A percentile compares a stretch with the other conserved stretches of the same genome.
These are phyloP conservation scores for Anseranas semipalmata DNA, from an alignment of 2,113 vertebrate genomes.

Conservation along the genomic window DNA sequence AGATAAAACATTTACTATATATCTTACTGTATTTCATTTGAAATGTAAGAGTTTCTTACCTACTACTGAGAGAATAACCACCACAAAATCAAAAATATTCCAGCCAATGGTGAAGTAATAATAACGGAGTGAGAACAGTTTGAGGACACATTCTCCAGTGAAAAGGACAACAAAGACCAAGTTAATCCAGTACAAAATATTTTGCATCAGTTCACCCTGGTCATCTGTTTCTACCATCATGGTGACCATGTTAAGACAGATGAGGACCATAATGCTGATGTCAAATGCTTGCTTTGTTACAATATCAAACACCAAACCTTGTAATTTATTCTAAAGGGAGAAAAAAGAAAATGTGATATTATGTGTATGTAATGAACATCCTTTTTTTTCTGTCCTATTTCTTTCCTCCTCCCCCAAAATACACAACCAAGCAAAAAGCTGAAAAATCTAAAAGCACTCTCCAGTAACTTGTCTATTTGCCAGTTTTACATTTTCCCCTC, in stretches of 20 bases:
- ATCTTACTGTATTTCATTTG: background rate
- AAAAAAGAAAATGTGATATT: constrained; percentile 4
- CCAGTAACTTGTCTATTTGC: background rate
- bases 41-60: constrained; percentile 80
- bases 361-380: background rate
- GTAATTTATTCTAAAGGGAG: constrained; percentile 88
- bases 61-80: constrained; percentile 94
- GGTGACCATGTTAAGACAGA: constrained; percentile 94
- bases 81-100: constrained; percentile 98
- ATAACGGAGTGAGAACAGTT: constrained; percentile 89
- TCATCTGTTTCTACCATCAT: constrained; percentile 96
- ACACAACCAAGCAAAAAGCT: background rate
- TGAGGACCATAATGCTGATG: constrained; percentile 93
- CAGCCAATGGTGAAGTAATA: constrained; percentile 96
- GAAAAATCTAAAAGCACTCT: background rate
- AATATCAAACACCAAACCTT: constrained; percentile 91
- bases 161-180: constrained; percentile 89
- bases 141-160: constrained; percentile 91
- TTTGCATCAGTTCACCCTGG: constrained; percentile 43
- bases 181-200: constrained; percentile 82
- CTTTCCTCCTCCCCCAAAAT: background rate
- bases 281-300: constrained; percentile 92
- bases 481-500: background rate
- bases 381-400: background rate
- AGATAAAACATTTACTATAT: background rate